Conservation (phyloP, 2,888 invertebrate species). For the Andrena dorsata region DNA sequence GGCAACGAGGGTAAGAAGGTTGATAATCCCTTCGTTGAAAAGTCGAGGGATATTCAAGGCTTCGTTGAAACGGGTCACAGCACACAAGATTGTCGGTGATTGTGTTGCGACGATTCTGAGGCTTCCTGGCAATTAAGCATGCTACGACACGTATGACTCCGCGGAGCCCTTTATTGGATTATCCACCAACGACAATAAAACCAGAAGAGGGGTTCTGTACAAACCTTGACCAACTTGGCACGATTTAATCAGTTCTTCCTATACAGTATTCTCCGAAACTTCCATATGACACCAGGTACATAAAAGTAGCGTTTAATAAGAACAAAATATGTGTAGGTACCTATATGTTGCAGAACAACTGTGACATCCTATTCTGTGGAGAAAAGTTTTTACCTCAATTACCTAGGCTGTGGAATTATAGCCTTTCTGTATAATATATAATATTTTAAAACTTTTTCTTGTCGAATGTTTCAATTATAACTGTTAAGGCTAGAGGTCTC, state of each 20-base stretch:
- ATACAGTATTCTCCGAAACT: not conserved
- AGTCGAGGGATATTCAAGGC: slow-evolving; percentile 33
- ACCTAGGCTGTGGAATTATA: too few species aligned
- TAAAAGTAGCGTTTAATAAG: not conserved
- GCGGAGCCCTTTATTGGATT: slow-evolving; percentile 28
- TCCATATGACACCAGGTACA: not conserved
- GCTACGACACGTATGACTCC: slow-evolving; percentile 3
- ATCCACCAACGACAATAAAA: slow-evolving; percentile 5
- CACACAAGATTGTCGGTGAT: slow-evolving; percentile 50
- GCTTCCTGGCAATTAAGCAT: slow-evolving; percentile 50
- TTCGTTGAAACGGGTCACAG: slow-evolving; percentile 60
- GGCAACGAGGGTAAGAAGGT: not conserved
- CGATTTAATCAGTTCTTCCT: not conserved
- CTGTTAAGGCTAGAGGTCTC: too few species aligned
- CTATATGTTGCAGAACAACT: too few species aligned
- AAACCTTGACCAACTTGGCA: not conserved
- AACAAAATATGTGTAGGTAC: too few species aligned
- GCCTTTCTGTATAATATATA: too few species aligned
- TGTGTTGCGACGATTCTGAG: slow-evolving; percentile 40
- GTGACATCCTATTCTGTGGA: too few species aligned
- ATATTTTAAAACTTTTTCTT: too few species aligned
- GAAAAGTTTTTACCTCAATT: too few species aligned
- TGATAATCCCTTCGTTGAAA: slow-evolving; percentile 39
- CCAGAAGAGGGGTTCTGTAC: not conserved
- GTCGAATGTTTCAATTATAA: too few species aligned